A percentile compares a stretch with the other conserved stretches of the same genome.
These are phyloP conservation scores for Mimas tiliae DNA, from an alignment of 2,888 invertebrate genomes.

Conservation along the genomic window DNA sequence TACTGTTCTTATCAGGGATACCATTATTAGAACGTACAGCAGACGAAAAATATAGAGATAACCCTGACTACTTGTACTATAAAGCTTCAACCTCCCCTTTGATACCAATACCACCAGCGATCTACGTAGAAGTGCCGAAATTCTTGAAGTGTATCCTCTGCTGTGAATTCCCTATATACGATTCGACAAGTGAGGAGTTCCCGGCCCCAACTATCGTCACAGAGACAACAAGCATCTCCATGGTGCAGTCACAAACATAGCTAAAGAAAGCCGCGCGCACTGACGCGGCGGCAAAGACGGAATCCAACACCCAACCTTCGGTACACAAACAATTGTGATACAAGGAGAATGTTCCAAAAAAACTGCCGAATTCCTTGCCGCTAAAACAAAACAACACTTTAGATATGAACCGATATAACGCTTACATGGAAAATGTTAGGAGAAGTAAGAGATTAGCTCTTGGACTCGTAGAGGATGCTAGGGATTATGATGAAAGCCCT, in stretches of 20 bases:
- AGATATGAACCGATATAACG: conserved; percentile 78
- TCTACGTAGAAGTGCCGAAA: conserved; percentile 94
- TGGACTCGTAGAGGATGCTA: conserved; percentile 73
- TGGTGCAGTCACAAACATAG: conserved; percentile 89
- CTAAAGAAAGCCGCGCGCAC: conserved; percentile 83
- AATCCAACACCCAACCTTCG: conserved; percentile 57
- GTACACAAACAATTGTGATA: conserved; percentile 80
- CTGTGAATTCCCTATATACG: conserved; percentile 95
- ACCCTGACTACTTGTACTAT: conserved; percentile 94
- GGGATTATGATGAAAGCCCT: conserved; percentile 60
- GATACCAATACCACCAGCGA: conserved; percentile 93
- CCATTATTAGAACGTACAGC: conserved; percentile 94
- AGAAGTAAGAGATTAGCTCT: conserved; percentile 71
- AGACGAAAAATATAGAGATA: conserved; percentile 94
- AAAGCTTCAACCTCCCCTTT: conserved; percentile 95
- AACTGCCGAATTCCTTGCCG: conserved; percentile 76
- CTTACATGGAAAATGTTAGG: conserved; percentile 74
- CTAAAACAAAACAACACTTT: conserved; percentile 75
- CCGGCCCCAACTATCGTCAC: conserved; percentile 86
- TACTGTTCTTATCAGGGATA: conserved; percentile 95
- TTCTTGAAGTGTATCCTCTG: conserved; percentile 93
- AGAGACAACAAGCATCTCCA: conserved; percentile 88
- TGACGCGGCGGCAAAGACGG: conserved; percentile 67
- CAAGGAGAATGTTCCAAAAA: conserved; percentile 59
- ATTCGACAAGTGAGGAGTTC: conserved; percentile 88